Percentiles rank a stretch among this genome's conserved stretches.
phyloP scores from a whole-genome alignment of 2,888 invertebrate species.

The Thumatha senex region DNA sequence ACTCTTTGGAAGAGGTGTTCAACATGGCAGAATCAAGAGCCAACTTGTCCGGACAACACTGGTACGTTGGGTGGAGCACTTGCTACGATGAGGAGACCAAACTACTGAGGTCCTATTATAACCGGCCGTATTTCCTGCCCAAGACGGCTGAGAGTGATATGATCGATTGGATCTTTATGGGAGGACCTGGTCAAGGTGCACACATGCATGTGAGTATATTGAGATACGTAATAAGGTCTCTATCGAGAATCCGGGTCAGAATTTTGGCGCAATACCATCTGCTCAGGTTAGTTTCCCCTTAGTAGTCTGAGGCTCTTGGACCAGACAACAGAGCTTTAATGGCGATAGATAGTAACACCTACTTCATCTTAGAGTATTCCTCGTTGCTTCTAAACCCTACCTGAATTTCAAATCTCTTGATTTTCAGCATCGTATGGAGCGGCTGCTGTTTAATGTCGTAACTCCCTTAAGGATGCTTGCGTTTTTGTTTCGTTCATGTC shows the following conservation, averaged over 20 bases:
- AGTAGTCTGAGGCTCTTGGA: no score
- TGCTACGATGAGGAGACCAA: conserved; percentile 93
- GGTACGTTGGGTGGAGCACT: conserved; percentile 96
- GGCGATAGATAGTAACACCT: no score
- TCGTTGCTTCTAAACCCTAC: no score
- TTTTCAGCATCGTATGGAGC: no score
- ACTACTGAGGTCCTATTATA: conserved; percentile 89
- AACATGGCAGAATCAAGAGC: conserved; percentile 90
- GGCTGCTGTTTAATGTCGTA: no score
- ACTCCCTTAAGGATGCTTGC: no score
- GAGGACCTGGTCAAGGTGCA: conserved; percentile 96
- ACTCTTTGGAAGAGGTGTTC: conserved; percentile 90
- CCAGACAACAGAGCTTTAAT: no score
- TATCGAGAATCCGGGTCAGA: background rate
- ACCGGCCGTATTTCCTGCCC: conserved; percentile 95
- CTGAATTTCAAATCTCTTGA: no score
- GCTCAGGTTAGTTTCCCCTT: no score
- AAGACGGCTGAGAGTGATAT: conserved; percentile 93
- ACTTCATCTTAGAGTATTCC: no score
- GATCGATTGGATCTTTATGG: conserved; percentile 99
- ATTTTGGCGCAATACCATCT: background rate
- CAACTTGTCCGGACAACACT: conserved; percentile 84
- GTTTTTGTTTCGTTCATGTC: no score
- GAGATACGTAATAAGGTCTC: no score
- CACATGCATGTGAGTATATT: conserved; percentile 93